Base-by-base conservation (phyloP, 2,888 invertebrate genomes). In the Meiosimyza platycephala region DNA sequence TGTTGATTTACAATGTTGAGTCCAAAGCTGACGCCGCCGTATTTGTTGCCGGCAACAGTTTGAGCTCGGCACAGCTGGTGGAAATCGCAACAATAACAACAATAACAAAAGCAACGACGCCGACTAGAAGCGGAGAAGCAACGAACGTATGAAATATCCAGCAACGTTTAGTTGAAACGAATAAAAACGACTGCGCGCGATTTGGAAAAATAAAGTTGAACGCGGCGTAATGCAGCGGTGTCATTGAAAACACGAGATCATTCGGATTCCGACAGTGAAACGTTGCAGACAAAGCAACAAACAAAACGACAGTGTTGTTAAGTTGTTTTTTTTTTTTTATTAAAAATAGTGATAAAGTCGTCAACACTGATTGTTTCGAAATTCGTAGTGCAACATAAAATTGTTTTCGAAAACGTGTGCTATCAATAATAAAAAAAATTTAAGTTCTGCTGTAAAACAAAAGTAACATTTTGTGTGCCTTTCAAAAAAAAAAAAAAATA, bases 211-310 rank as follows among this genome's bases (percentile, higher is more conserved):
- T 13, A 18, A 48, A 16, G 65, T 15, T 15, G n/a, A 57, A 6
- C 55, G 55, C 47, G 47, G 18, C 51, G 63, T 16, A 33, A 55
- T 18, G n/a, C 55, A n/a, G 55, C n/a, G 11, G n/a, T 55, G 11
- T n/a, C 18, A 18, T n/a, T 11, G 55, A 22, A 16, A 18, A n/a
- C 18, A 55, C 40, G n/a, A 22, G 65, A 75, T 78, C 81, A 81
- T 80, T 81, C 80, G 80, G 76, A 78, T 77, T 78, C 78, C 75
- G 78, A 76, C 76, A 71, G 76, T 75, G 73, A 62, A 76, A 71
- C 77, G 78, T 76, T 78, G 76, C 78, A 74, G 81, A 80, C 80
- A 62, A 22, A 48, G 22, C 68, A 52, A 60, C 50, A 13, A 68
- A 63, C 57, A 52, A 12, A 54, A 16, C 52, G 48, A 18, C 40